Evolutionary conservation across 35 echinoderm and acorn worm species (phyloP).

Genomic region (Eucidaris tribuloides): DNA sequence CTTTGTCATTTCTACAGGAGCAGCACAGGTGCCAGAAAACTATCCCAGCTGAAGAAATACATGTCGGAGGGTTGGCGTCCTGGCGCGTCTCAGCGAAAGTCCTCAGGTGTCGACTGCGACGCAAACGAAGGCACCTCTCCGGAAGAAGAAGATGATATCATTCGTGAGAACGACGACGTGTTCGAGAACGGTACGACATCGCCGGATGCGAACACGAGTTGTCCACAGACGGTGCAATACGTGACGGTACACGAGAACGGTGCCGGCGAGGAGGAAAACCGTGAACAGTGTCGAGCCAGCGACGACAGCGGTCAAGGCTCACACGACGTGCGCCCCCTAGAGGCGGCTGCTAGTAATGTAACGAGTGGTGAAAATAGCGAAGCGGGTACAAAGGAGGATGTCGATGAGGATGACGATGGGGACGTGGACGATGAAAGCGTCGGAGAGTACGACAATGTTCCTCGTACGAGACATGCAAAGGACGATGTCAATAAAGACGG

Average conservation of each 20-base stretch:
- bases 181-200: not conserved
- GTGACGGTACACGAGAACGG: not conserved
- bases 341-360: too few relatives aligned
- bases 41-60: slow-evolving; percentile 9
- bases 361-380: too few relatives aligned
- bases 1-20: too few relatives aligned
- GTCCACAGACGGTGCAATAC: not conserved
- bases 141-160: not conserved
- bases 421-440: too few relatives aligned
- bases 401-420: too few relatives aligned
- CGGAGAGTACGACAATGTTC: too few relatives aligned
- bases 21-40: slow-evolving; percentile 5
- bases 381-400: too few relatives aligned
- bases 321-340: slow-evolving; percentile 8
- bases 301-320: slow-evolving; percentile 28
- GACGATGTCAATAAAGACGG: too few relatives aligned
- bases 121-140: not conserved
- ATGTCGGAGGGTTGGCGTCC: not conserved
- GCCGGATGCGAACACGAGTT: not conserved
- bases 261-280: not conserved
- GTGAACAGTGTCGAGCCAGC: slow-evolving; percentile 11
- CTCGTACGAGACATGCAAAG: too few relatives aligned
- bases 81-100: not conserved
- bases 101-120: slow-evolving; percentile 12
- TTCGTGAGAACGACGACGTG: not conserved